Base-by-base conservation (phyloP, 1,140 invertebrate genomes). In the Polyergus mexicanus region DNA sequence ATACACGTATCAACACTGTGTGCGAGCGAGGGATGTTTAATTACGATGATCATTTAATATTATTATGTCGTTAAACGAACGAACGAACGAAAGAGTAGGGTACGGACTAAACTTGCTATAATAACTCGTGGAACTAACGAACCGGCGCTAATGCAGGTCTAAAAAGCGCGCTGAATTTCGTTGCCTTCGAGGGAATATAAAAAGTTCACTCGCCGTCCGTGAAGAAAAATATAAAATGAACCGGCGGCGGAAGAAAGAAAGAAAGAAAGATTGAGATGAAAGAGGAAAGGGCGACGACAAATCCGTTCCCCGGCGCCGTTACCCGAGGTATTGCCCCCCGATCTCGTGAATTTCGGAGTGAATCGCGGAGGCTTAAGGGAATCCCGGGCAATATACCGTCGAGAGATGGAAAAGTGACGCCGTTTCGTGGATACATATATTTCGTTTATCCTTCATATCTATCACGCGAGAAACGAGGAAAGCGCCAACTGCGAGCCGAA, bases 91-190 rank as follows among this genome's bases (percentile, higher is more conserved):
- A 38, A 74, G 88, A 60, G 74, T 88, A 69, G 74, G 66, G 80
- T 85, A 69, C 54, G 80, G 32, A n/a, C 35, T 62, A 16, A 41
- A 38, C 32, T 19, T 32, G 25, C 38, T 25, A 74, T 88, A 88
- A 88, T 88, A 88, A 88, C 87, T 88, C 81, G 72, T 35, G 81
- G 44, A 25, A 28, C 68, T 88, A 89, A 85, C 86, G 86, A 89
- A 78, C 81, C 87, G 86, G 66, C 60, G 74, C 86, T 85, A 88
- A 88, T 66, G 74, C 71, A 22, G 71, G 58, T 58, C 68, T 88
- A 63, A 88, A 88, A 88, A 88, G 86, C 47, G 38, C 28, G 54
- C 84, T 74, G 78, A 83, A 83, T 68, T 47, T 74, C 75, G 74
- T 66, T 62, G 60, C 71, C 66, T 81, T 60, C 56, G 51, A 86